These are phyloP conservation scores for Parnassius glacialis DNA, from an alignment of 2,888 invertebrate species.

Conservation along the genomic window DNA sequence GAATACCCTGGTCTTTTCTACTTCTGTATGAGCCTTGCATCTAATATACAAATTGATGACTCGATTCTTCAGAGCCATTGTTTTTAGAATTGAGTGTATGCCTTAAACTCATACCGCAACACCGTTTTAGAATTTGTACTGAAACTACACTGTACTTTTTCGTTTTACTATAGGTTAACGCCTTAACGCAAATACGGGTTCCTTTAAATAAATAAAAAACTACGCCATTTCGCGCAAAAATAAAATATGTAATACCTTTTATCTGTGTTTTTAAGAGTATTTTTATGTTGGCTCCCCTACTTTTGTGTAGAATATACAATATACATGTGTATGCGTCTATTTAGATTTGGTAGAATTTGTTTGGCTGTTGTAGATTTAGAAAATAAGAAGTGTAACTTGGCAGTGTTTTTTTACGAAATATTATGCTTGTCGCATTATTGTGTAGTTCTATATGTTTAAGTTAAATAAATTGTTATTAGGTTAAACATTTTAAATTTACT, in stretches of 20 bases:
- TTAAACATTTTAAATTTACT: constrained; percentile 34
- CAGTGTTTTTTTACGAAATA: constrained; percentile 36
- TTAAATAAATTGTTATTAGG: constrained; percentile 20
- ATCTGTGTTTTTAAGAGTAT: background rate
- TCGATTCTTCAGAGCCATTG: too few relatives aligned
- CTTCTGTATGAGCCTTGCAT: too few relatives aligned
- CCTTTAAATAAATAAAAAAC: constrained; percentile 1
- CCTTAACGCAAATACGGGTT: constrained; percentile 13
- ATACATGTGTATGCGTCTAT: constrained; percentile 13
- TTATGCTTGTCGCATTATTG: constrained; percentile 27
- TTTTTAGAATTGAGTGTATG: too few relatives aligned
- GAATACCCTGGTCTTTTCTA: too few relatives aligned
- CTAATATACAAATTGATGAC: too few relatives aligned
- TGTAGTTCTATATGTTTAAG: constrained; percentile 23
- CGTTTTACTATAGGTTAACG: too few relatives aligned
- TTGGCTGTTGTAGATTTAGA: constrained; percentile 30
- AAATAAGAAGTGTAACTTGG: constrained; percentile 33
- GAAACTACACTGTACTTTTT: too few relatives aligned
- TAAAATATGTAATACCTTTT: background rate
- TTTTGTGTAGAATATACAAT: constrained; percentile 16
- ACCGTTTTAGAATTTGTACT: too few relatives aligned
- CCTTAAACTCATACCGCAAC: too few relatives aligned
- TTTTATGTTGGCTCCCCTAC: constrained; percentile 11
- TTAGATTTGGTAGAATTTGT: constrained; percentile 22
- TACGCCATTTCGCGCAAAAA: constrained; percentile 5